A percentile compares a stretch with the other conserved stretches of the same genome.
Evolutionary conservation across 2,888 invertebrate genomes (phyloP).

Genomic region (Mycalesis mineus): DNA sequence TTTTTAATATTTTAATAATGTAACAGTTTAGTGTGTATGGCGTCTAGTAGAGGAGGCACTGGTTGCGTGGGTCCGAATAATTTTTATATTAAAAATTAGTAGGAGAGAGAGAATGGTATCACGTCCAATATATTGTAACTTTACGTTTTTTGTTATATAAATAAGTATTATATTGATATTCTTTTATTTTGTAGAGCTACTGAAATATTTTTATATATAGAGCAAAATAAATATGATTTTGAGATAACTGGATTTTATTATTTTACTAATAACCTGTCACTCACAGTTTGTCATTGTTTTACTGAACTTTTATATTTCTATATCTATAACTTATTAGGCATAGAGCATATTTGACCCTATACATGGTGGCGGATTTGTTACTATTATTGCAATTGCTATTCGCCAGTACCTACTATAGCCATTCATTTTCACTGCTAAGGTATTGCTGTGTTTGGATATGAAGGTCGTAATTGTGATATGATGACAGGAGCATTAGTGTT

Average conservation of each 20-base stretch:
- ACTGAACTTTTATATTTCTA: no score
- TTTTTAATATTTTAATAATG: slow-evolving; percentile 1
- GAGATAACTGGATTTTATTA: slow-evolving; percentile 35
- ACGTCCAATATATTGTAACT: slow-evolving; percentile 64
- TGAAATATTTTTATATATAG: slow-evolving; percentile 70
- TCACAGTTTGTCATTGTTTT: no score
- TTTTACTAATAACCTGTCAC: no score
- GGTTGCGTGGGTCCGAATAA: slow-evolving; percentile 59
- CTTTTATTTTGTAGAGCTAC: slow-evolving; percentile 68
- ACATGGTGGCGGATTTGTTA: no score
- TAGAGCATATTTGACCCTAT: no score
- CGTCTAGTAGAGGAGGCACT: slow-evolving; percentile 34
- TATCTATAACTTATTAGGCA: no score
- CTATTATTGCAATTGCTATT: no score
- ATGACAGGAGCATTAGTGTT: no score
- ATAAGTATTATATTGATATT: slow-evolving; percentile 71
- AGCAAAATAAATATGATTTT: slow-evolving; percentile 68
- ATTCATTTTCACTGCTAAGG: no score
- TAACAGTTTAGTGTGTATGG: slow-evolving; percentile 38
- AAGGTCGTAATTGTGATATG: no score
- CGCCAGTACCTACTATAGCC: no score
- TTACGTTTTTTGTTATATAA: slow-evolving; percentile 55
- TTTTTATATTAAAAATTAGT: slow-evolving; percentile 76
- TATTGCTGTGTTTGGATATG: no score
- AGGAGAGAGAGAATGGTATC: slow-evolving; percentile 63